Base-by-base conservation (phyloP, 2,888 invertebrate species). In the Dysmachus trigonus region DNA sequence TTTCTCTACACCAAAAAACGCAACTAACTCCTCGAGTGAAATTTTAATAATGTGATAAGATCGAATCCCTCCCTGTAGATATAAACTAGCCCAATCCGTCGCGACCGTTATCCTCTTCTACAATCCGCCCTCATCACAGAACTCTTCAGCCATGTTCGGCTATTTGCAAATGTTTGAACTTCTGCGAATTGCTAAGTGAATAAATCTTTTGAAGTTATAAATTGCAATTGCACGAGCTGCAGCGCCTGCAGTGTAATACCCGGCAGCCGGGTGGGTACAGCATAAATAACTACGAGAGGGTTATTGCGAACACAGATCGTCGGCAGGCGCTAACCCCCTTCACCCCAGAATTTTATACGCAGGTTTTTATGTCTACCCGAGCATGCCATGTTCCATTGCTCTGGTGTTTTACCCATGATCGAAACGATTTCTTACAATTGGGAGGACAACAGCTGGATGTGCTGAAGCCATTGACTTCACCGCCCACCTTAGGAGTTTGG, bases 281-380 rank as follows among this genome's bases (percentile, higher is more conserved):
- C 18, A 53, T 81, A 81, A 81, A 81, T 81, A 81, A 81, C 81
- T 35, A 7, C 53, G 81, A 62, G 81, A 22, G 81, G 47, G 81
- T 81, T 81, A 81, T 81, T 81, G 81, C 81, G 81, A 81, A 53
- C 53, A 81, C 81, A 81, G 62, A 81, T 81, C 53, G 81, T 81
- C 33, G 53, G 81, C 30, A 10, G 33, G 30, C 33, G 81, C 18
- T 22, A 27, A 18, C 15, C 10, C 53, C 51, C 51, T 22, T 13
- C 18, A n/a, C 62, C 1, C 53, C 81, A 81, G 33, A 62, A 18
- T 81, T 81, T 81, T 81, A 62, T 81, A 81, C 53, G 51, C 81
- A 81, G 53, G 53, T 81, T 81, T 81, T 81, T 81, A 22, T 62
- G 22, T 81, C 53, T n/a, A 27, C 6, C 77, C 30, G 74, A 13